Evolutionary conservation across 2,113 vertebrate species (phyloP).

Genomic region (Oryctolagus cuniculus): DNA sequence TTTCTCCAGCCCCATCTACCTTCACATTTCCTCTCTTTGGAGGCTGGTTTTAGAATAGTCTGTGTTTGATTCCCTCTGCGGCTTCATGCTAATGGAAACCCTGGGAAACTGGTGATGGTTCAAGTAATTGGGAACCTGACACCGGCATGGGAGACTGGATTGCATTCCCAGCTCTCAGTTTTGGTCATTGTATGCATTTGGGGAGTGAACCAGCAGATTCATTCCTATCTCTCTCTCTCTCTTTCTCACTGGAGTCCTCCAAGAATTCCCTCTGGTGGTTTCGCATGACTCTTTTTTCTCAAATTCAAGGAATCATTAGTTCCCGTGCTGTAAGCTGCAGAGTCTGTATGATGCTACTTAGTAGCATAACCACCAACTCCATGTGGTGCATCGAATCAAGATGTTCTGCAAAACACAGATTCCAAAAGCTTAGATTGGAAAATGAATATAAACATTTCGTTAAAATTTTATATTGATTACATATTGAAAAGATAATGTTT

Average conservation of each 20-base stretch:
- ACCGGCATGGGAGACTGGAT: too few species aligned
- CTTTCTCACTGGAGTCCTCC: background rate
- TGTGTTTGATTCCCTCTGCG: too few species aligned
- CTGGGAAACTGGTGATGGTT: too few species aligned
- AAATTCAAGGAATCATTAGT: background rate
- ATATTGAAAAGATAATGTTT: background rate
- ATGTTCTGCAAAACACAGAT: background rate
- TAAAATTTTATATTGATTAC: constrained; percentile 1
- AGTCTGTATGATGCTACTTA: background rate
- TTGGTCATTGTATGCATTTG: too few species aligned
- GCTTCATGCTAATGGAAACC: too few species aligned
- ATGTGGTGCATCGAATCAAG: background rate
- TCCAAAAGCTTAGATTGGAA: background rate
- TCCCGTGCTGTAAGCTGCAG: background rate
- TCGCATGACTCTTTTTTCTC: background rate
- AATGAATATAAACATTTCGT: background rate
- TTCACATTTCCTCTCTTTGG: too few species aligned
- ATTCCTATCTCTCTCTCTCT: too few species aligned
- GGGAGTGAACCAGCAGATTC: too few species aligned
- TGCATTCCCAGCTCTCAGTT: too few species aligned
- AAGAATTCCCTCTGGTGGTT: background rate
- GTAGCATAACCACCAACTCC: background rate
- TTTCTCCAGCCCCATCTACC: too few species aligned
- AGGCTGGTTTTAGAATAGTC: too few species aligned
- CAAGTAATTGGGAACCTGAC: too few species aligned